Evolutionary conservation across 2,113 vertebrate genomes (phyloP).

Genomic region (Dolichallabes microphthalmus): DNA sequence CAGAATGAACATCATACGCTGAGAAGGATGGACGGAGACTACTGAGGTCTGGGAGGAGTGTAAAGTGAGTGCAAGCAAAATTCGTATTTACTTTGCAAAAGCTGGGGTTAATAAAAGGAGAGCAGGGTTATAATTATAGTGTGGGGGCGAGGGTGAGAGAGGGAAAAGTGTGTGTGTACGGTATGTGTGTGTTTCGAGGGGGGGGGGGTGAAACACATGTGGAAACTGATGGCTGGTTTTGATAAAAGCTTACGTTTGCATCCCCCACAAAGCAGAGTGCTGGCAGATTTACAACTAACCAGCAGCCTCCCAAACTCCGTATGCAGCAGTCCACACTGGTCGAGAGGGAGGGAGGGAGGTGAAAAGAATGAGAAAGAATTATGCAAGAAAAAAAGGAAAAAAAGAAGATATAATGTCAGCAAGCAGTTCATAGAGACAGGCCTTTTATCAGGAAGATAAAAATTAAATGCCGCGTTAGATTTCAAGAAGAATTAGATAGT

Average conservation of each 20-base stretch:
- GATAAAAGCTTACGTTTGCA: constrained; percentile 61
- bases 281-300: constrained; percentile 38
- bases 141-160: constrained; percentile 26
- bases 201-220: constrained; percentile 53
- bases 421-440: neutral
- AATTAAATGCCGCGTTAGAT: constrained; percentile 29
- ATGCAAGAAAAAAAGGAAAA: neutral
- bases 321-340: constrained; percentile 10
- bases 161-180: neutral
- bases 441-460: neutral
- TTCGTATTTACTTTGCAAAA: constrained; percentile 50
- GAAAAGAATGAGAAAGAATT: neutral
- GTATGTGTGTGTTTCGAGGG: neutral
- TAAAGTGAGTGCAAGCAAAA: neutral
- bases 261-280: constrained; percentile 37
- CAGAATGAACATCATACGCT: neutral
- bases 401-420: neutral
- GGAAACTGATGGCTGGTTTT: constrained; percentile 67
- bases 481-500: constrained; percentile 16
- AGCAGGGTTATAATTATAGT: constrained; percentile 50
- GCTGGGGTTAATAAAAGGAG: constrained; percentile 65
- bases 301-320: constrained; percentile 1
- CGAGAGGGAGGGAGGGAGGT: neutral
- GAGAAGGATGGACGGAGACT: neutral
- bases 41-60: constrained; percentile 28